Conservation (phyloP, 2,888 invertebrate genomes). For the Caenorhabditis becei region DNA sequence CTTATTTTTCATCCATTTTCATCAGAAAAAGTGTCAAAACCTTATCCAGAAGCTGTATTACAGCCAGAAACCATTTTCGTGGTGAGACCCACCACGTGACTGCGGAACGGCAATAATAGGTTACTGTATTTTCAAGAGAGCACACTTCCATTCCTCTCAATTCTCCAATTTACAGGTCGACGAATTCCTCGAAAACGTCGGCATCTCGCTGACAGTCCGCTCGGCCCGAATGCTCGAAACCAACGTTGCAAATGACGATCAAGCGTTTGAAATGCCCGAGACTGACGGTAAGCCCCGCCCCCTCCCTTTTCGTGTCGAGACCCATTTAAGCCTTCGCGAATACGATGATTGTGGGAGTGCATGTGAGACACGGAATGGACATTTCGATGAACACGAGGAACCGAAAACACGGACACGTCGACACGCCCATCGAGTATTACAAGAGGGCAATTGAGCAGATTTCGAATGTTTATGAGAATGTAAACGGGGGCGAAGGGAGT, state of each 20-base stretch:
- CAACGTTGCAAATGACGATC: conserved; percentile 58
- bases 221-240: conserved; percentile 49
- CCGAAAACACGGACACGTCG: conserved; percentile 79
- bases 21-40: too few relatives aligned
- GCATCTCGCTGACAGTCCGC: conserved; percentile 40
- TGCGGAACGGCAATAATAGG: too few relatives aligned
- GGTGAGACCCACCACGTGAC: too few relatives aligned
- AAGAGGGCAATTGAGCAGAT: conserved; percentile 73
- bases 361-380: conserved; percentile 82
- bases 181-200: conserved; percentile 51
- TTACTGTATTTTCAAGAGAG: too few relatives aligned
- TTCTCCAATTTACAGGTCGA: conserved; percentile 21
- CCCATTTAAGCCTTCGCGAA: conserved; percentile 63
- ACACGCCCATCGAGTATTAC: conserved; percentile 81
- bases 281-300: conserved; percentile 47
- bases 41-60: too few relatives aligned
- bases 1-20: too few relatives aligned
- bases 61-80: too few relatives aligned
- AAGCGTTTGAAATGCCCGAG: conserved; percentile 51
- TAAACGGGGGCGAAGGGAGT: too few relatives aligned
- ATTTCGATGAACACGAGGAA: conserved; percentile 79
- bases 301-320: too few relatives aligned
- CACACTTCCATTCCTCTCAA: too few relatives aligned
- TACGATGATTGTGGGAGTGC: conserved; percentile 80
- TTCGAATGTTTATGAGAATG: conserved; percentile 52